A percentile compares a stretch with the other conserved stretches of the same genome.
phyloP scores from a whole-genome alignment of 2,888 invertebrate genomes.

The Agonopterix subpropinquella region DNA sequence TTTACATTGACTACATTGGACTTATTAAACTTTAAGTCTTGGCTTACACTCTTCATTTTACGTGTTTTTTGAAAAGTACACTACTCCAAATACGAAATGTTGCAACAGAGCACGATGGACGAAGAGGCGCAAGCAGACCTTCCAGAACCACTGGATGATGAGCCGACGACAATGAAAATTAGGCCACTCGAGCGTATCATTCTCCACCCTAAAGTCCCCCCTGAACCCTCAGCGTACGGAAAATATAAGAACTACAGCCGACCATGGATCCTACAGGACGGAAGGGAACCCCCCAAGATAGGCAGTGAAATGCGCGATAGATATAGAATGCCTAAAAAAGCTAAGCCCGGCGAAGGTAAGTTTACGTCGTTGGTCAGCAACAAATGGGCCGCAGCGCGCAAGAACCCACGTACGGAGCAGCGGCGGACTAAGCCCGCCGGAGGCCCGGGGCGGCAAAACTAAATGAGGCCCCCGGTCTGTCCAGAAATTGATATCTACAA shows the following conservation, averaged over 20 bases:
- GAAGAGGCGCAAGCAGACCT: conserved; percentile 54
- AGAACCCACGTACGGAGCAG: too few species aligned
- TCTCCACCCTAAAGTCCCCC: conserved; percentile 53
- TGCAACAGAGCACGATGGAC: conserved; percentile 18
- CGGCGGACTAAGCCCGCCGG: too few species aligned
- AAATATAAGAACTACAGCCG: conserved; percentile 56
- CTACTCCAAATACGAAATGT: background rate
- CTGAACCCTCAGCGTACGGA: conserved; percentile 57
- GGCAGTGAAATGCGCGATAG: conserved; percentile 59
- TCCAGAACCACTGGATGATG: conserved; percentile 37
- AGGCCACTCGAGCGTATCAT: conserved; percentile 53
- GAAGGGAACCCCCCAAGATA: conserved; percentile 41
- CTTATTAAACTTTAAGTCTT: too few species aligned
- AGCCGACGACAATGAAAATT: conserved; percentile 45
- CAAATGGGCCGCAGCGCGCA: background rate
- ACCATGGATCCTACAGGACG: conserved; percentile 65
- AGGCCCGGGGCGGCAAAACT: too few species aligned
- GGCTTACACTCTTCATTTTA: too few species aligned
- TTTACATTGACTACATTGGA: too few species aligned
- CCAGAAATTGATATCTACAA: too few species aligned
- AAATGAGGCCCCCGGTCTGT: too few species aligned
- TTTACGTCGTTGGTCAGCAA: background rate
- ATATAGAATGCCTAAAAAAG: conserved; percentile 42
- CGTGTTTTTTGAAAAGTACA: too few species aligned
- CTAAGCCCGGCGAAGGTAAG: conserved; percentile 39